Evolutionary conservation across 2,797 vertebrate species (phyloP).

Genomic region (Heliangelus exortis): DNA sequence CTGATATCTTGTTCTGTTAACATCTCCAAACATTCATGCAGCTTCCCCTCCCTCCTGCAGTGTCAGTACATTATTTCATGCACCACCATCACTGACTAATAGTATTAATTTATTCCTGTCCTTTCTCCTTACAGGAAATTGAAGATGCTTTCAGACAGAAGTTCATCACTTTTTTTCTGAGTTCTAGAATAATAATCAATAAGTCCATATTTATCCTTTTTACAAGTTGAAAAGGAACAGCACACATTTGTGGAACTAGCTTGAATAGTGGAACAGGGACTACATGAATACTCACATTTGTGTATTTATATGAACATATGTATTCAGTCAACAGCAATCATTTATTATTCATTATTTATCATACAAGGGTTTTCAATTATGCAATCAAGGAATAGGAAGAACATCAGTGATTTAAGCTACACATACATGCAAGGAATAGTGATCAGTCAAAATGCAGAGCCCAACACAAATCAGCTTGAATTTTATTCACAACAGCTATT

Average conservation of each 20-base stretch:
- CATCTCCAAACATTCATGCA: neutral
- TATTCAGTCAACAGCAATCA: constrained; percentile 29
- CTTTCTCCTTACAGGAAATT: constrained; percentile 3
- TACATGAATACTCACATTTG: neutral
- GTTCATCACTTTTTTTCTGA: constrained; percentile 15
- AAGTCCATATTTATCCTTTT: constrained; percentile 3
- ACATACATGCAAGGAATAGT: neutral
- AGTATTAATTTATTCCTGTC: constrained; percentile 26
- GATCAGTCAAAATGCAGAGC: constrained; percentile 41
- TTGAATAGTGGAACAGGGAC: neutral
- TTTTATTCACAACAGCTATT: constrained; percentile 29
- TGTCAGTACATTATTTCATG: neutral
- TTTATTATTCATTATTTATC: constrained; percentile 57
- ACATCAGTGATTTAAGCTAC: constrained; percentile 35
- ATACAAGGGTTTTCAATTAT: constrained; percentile 39
- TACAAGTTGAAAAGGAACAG: constrained; percentile 2
- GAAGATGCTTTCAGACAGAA: neutral
- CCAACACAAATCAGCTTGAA: neutral
- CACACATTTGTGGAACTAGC: neutral
- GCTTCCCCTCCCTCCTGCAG: neutral
- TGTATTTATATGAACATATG: neutral
- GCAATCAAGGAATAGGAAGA: constrained; percentile 38
- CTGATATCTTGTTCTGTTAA: neutral
- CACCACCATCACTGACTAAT: neutral
- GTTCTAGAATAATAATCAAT: neutral